A percentile compares a stretch with the other conserved stretches of the same genome.
Evolutionary conservation across 2,888 invertebrate species (phyloP).

Genomic region (Chydorus sphaericus): DNA sequence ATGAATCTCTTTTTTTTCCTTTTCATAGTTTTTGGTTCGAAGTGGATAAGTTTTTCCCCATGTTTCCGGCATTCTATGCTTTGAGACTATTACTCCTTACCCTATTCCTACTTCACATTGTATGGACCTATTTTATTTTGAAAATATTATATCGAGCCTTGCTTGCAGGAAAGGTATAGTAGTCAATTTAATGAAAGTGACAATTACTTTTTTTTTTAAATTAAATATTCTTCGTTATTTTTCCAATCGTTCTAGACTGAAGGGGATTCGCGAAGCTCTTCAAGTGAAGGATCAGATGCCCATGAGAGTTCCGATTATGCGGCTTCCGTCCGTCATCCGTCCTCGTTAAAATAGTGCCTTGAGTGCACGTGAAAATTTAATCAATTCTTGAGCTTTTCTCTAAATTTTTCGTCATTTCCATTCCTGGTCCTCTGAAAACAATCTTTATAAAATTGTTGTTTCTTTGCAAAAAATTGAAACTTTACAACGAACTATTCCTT

Average conservation of each 20-base stretch:
- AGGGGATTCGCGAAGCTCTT: slow-evolving; percentile 62
- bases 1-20: slow-evolving; percentile 19
- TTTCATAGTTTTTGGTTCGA: slow-evolving; percentile 58
- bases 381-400: too few species aligned
- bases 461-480: too few species aligned
- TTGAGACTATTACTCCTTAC: slow-evolving; percentile 72
- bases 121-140: slow-evolving; percentile 89
- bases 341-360: too few species aligned
- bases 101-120: slow-evolving; percentile 63
- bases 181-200: too few species aligned
- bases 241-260: slow-evolving; percentile 48
- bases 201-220: neutral
- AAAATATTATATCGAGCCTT: slow-evolving; percentile 65
- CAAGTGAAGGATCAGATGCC: slow-evolving; percentile 37
- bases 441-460: too few species aligned
- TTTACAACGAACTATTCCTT: too few species aligned
- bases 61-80: slow-evolving; percentile 89
- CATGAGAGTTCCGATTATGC: neutral
- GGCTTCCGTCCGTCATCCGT: too few species aligned
- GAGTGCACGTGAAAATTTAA: too few species aligned
- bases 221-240: neutral
- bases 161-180: slow-evolving; percentile 47
- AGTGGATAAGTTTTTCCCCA: slow-evolving; percentile 65
- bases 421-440: too few species aligned
- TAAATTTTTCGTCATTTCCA: too few species aligned